A percentile compares a stretch with the other conserved stretches of the same genome.
These are phyloP conservation scores for Nesoenas mayeri DNA, from an alignment of 2,113 vertebrate species.

Conservation along the genomic window DNA sequence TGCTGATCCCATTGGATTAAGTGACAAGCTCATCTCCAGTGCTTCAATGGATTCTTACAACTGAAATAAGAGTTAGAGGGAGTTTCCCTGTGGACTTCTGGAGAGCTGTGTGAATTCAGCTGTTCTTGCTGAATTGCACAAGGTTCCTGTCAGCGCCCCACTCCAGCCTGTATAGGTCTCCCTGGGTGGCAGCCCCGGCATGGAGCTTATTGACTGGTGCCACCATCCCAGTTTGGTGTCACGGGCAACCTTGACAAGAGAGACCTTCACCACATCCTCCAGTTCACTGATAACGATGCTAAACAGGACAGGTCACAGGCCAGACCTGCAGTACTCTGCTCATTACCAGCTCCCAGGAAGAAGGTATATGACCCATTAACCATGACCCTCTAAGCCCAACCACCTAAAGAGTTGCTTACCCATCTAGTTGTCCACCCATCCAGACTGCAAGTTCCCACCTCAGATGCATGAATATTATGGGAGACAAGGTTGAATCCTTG, in stretches of 20 bases:
- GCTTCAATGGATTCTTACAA: background rate
- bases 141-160: accelerated
- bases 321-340: accelerated
- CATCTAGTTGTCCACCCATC: too few relatives aligned
- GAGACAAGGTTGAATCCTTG: background rate
- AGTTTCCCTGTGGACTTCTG: background rate
- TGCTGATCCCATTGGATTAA: background rate
- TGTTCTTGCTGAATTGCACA: background rate
- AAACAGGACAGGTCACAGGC: background rate
- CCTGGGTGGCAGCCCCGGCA: background rate
- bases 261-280: background rate
- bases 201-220: background rate
- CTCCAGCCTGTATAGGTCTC: background rate
- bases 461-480: background rate
- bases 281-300: background rate
- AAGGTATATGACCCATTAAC: background rate
- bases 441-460: background rate
- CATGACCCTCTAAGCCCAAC: accelerated
- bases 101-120: background rate
- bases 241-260: background rate
- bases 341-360: background rate
- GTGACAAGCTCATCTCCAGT: background rate
- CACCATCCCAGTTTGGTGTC: background rate
- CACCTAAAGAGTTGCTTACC: background rate
- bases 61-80: background rate